Conservation (phyloP, 2,113 vertebrate species). For the Lepus europaeus region DNA sequence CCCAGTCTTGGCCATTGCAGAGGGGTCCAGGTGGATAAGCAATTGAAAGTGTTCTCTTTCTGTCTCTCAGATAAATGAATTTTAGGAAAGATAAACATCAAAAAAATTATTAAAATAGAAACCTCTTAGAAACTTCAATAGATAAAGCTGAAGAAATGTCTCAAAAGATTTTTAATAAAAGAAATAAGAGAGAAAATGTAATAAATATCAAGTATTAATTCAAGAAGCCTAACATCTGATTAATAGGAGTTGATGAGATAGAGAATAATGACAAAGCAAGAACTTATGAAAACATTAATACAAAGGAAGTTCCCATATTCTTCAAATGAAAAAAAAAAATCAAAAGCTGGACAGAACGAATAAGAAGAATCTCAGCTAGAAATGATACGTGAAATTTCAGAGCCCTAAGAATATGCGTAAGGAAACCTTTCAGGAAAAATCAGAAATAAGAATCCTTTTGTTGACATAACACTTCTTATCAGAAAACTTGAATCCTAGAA, state of each 20-base stretch:
- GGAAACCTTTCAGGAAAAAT: neutral
- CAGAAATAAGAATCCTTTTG: slow-evolving; percentile 9
- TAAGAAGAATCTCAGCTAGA: slow-evolving; percentile 22
- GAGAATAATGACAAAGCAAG: slow-evolving; percentile 26
- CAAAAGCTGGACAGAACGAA: neutral
- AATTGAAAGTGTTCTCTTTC: no score
- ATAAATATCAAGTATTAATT: neutral
- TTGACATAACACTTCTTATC: neutral
- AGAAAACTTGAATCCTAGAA: neutral
- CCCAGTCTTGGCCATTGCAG: no score
- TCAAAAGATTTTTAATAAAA: neutral
- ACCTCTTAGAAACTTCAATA: neutral
- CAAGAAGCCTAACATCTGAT: neutral
- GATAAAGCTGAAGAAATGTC: neutral
- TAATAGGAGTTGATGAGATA: slow-evolving; percentile 28
- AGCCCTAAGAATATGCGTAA: slow-evolving; percentile 8
- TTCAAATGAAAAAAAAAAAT: slow-evolving; percentile 43
- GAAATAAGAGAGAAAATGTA: slow-evolving; percentile 34
- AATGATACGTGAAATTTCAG: neutral
- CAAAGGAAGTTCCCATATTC: slow-evolving; percentile 10
- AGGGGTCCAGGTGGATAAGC: no score
- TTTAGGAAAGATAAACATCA: no score
- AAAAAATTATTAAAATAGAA: slow-evolving; percentile 8
- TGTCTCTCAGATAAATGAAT: no score
- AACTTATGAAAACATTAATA: slow-evolving; percentile 30